Conservation (phyloP, 2,888 invertebrate species). For the Aphodius granarius region DNA sequence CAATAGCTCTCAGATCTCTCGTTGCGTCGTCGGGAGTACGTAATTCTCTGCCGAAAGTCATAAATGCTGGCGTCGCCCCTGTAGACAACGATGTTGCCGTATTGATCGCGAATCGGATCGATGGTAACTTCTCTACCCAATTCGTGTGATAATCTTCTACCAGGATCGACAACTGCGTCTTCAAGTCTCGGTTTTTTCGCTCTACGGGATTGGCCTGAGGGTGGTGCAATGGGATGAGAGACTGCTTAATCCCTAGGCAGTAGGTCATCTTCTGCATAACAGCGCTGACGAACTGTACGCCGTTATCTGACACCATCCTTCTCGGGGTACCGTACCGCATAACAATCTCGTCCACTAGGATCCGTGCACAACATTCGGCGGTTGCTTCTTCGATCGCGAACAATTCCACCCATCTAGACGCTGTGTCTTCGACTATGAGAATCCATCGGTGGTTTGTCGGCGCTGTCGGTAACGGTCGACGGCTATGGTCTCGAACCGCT, state of each 20-base stretch:
- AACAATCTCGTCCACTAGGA: slow-evolving; percentile 37
- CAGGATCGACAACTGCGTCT: slow-evolving; percentile 38
- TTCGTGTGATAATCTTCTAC: slow-evolving; percentile 33
- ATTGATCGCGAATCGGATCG: slow-evolving; percentile 39
- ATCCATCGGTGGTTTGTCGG: slow-evolving; percentile 30
- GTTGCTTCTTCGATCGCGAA: slow-evolving; percentile 33
- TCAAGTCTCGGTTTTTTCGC: slow-evolving; percentile 41
- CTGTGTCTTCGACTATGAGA: slow-evolving; percentile 37
- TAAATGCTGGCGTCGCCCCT: slow-evolving; percentile 36
- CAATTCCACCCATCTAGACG: slow-evolving; percentile 39
- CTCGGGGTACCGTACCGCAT: slow-evolving; percentile 43
- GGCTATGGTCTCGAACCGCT: slow-evolving; percentile 16
- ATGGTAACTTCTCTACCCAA: slow-evolving; percentile 37
- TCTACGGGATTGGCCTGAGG: slow-evolving; percentile 45
- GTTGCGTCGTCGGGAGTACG: slow-evolving; percentile 31
- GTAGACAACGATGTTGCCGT: slow-evolving; percentile 31
- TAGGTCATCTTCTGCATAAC: slow-evolving; percentile 43
- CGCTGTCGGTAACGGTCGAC: slow-evolving; percentile 15
- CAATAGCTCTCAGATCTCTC: slow-evolving; percentile 20
- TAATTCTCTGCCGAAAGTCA: slow-evolving; percentile 40
- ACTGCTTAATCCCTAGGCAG: background rate
- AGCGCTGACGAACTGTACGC: slow-evolving; percentile 42
- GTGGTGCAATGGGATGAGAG: slow-evolving; percentile 42
- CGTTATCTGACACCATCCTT: slow-evolving; percentile 46
- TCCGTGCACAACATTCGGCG: slow-evolving; percentile 35